Conservation (phyloP, 2,797 vertebrate species). For the Alauda arvensis region DNA sequence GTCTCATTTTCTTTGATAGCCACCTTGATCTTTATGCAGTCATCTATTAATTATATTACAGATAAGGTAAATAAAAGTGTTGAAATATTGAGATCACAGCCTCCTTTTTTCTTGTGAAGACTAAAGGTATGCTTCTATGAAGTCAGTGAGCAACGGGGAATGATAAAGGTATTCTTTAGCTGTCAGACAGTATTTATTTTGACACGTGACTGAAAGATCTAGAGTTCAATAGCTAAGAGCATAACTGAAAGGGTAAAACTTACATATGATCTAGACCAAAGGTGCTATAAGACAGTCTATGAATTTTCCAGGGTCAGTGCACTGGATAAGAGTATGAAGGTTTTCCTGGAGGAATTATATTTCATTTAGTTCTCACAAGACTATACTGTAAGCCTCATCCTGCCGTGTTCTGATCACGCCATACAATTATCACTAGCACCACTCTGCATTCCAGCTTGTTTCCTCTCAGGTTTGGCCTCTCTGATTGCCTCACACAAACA, state of each 20-base stretch:
- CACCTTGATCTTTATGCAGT: constrained; percentile 73
- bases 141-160: constrained; percentile 53
- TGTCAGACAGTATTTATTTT: constrained; percentile 59
- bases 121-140: constrained; percentile 66
- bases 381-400: neutral
- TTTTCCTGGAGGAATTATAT: neutral
- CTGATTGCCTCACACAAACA: neutral
- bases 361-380: neutral
- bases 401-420: neutral
- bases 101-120: constrained; percentile 71
- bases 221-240: constrained; percentile 37
- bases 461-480: neutral
- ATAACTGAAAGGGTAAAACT: constrained; percentile 18
- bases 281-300: neutral
- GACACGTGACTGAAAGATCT: constrained; percentile 64
- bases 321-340: neutral
- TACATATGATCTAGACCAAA: neutral
- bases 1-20: constrained; percentile 74
- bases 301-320: neutral
- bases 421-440: neutral
- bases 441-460: neutral
- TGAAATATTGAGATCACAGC: constrained; percentile 74
- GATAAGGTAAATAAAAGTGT: constrained; percentile 78
- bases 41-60: constrained; percentile 80
- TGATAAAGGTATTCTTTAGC: constrained; percentile 55